Evolutionary conservation across 1,140 invertebrate genomes (phyloP), one percentile per base, ranked within the genome.

Genomic region (Mercenaria mercenaria): DNA sequence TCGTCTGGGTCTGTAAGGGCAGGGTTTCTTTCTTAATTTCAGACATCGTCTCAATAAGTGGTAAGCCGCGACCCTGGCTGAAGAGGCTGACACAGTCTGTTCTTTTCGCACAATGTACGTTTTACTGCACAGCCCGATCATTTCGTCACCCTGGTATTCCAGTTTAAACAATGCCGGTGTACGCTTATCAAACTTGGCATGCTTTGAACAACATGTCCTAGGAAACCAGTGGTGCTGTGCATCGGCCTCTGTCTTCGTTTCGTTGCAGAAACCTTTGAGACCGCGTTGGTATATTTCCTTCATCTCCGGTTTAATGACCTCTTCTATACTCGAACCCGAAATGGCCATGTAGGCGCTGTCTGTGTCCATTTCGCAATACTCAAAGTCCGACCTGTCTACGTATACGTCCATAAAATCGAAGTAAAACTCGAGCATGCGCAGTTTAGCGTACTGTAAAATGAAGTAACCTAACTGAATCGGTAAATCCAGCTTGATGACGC

Each of bases 311-410:
- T 81, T 85, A 2, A 92, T 69, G 20, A 89, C 83, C 3, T 81
- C 52, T 11, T 50, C 6, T 29, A 81, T 13, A n/a, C 32, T 13
- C 0, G 29, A n/a, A 18, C 77, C 84, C n/a, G 74, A 61, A 29
- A 91, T 52, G 0, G 91, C 91, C 64, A 91, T 86, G 50, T 91
- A 92, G 0, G 91, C 80, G 11, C 88, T 90, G 59, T 91, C 91
- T 15, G 92, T 91, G 41, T 92, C 91, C 91, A 92, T 91, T 52
- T 92, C 83, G 29, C 76, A 90, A 20, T 84, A 86, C 85, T 91
- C 79, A 43, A 88, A 91, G 29, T 86, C 41, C n/a, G 67, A 26
- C 47, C 88, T 41, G 13, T 76, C 64, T 0, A 92, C 61, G 50
- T 59, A 92, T 20, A 47, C 64, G 26, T 91, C 77, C 69, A 92